Evolutionary conservation across 2,113 vertebrate genomes (phyloP), one percentile per base, ranked within the genome.

Genomic region (Silurus glanis): DNA sequence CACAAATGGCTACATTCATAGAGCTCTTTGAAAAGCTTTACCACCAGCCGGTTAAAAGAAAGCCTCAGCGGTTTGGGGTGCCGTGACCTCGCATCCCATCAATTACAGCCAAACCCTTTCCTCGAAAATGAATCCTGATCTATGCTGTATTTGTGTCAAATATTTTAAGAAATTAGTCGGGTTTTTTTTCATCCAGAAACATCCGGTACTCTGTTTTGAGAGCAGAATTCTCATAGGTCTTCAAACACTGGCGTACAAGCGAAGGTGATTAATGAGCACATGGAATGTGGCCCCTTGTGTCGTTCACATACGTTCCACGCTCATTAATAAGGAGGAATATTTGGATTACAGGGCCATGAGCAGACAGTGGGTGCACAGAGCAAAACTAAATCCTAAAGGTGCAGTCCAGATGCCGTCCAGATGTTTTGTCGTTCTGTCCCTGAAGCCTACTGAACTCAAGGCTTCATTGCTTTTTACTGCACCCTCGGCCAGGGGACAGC

Each of bases 341-440:
- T 79, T 78, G 69, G 45, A 69, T 82, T 84, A 45, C 59, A 25
- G 72, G 51, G 81, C 88, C 90, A 90, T 85, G 89, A 92, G 90
- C 91, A 91, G 90, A 83, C 86, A 80, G 89, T 91, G 91, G 90
- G 90, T 84, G 53, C 89, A 82, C 83, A 8, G 66, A 71, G 71
- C 67, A 58, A 83, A 83, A 86, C 64, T 90, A 80, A 92, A 91
- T 91, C 91, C 89, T 86, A 87, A 91, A 69, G 71, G 80, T 74
- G 66, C 75, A 67, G 85, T 82, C 74, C 80, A 84, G 87, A 84
- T 94, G 93, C 85, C 14, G 83, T 83, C 89, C 93, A 94, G 91
- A 93, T 92, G 91, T 92, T 88, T 82, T 80, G 66, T 88, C 86
- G 85, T 83, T 75, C 83, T 87, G 90, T 83, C 88, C 87, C 82